phyloP scores from a whole-genome alignment of 2,113 vertebrate species.

The Hemichromis elongatus region DNA sequence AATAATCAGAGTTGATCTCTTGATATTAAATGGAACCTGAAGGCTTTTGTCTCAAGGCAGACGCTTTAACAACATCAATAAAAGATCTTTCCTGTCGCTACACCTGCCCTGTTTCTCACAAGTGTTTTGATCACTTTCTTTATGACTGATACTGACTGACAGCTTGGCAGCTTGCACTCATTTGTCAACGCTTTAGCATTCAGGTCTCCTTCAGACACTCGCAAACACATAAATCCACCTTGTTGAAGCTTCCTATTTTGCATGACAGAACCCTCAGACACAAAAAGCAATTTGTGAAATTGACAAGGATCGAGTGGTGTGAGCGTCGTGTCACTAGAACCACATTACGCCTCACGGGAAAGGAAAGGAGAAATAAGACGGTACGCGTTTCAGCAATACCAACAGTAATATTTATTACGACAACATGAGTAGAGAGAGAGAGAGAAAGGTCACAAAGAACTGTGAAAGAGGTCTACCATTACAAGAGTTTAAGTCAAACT shows the following conservation, averaged over 20 bases:
- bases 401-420: conserved; percentile 98
- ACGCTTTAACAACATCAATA: not conserved
- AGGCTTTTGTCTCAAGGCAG: not conserved
- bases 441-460: conserved; percentile 84
- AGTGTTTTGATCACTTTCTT: conserved; percentile 5
- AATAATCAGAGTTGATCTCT: not conserved
- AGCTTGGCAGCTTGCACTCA: not conserved
- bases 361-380: conserved; percentile 76
- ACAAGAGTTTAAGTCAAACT: conserved; percentile 83
- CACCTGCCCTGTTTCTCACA: not conserved
- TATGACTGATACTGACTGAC: not conserved
- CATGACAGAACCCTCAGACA: conserved; percentile 26
- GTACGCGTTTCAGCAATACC: conserved; percentile 90
- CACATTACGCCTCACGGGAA: conserved; percentile 29
- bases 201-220: not conserved
- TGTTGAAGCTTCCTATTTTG: conserved; percentile 23
- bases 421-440: conserved; percentile 85
- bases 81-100: not conserved
- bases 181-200: conserved; percentile 16
- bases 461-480: conserved; percentile 82
- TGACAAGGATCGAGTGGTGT: conserved; percentile 72
- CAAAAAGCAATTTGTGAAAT: conserved; percentile 79
- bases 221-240: conserved; percentile 5
- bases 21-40: not conserved
- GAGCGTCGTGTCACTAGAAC: conserved; percentile 19